Percentiles rank a stretch among this genome's conserved stretches.
Conservation (phyloP, 2,797 vertebrate species). For the Enteromius treurensis region DNA sequence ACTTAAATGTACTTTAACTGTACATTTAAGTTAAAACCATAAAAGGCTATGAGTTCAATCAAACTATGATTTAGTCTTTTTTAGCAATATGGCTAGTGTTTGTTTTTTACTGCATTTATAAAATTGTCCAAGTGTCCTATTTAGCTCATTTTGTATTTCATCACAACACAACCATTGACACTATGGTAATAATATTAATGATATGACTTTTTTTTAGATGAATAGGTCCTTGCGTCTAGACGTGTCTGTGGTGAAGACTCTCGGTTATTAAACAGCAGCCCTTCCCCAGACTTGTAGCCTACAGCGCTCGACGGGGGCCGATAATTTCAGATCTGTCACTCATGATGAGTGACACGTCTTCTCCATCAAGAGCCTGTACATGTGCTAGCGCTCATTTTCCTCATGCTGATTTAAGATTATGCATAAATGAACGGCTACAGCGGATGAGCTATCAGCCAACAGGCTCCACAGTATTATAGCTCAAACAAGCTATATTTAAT, state of each 20-base stretch:
- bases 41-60: background rate
- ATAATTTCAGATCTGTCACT: slow-evolving; percentile 72
- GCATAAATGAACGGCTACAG: slow-evolving; percentile 22
- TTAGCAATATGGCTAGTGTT: background rate
- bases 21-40: too few species aligned
- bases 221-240: background rate
- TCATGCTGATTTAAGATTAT: slow-evolving; percentile 45
- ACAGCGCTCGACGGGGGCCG: slow-evolving; percentile 64
- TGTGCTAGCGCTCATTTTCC: slow-evolving; percentile 31
- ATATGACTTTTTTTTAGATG: slow-evolving; percentile 12
- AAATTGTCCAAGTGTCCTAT: background rate
- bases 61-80: background rate
- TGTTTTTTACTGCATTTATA: background rate
- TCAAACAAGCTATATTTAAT: slow-evolving; percentile 20
- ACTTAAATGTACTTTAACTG: too few species aligned
- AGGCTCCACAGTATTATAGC: slow-evolving; percentile 15
- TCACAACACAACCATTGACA: background rate
- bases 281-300: slow-evolving; percentile 56
- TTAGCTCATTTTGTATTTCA: background rate
- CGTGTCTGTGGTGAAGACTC: slow-evolving; percentile 61
- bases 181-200: background rate
- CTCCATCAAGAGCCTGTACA: slow-evolving; percentile 57
- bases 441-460: slow-evolving; percentile 3
- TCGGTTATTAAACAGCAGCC: slow-evolving; percentile 71
- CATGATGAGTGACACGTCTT: slow-evolving; percentile 72